Base-by-base conservation (phyloP, 2,888 invertebrate species). In the Nebria brevicollis region DNA sequence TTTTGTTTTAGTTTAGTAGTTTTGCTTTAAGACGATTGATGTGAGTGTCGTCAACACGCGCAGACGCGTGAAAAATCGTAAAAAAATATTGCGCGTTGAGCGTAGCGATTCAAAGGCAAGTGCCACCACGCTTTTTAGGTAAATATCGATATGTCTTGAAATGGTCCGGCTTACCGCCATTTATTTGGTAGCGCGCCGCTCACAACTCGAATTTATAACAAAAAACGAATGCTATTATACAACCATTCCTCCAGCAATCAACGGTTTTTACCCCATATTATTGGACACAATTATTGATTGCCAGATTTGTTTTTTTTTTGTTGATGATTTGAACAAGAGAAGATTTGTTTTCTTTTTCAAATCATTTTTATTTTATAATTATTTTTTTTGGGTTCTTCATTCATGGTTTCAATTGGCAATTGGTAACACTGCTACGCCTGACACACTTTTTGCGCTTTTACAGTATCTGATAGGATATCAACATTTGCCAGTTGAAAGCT, bases 71-170 rank as follows among this genome's bases (percentile, higher is more conserved):
- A 41, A 75, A 79, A 85, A 86, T 86, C 83, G 86, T 88, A 88
- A 86, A 88, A 88, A 88, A 88, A 88, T 88, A 88, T 87, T 87
- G 85, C 86, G 85, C 83, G 83, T 81, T 81, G 81, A 81, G 81
- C 81, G 43, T 72, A 72, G 42, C 25, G 54, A 54, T 54, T 54
- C 54, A 54, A 54, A 54, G 41, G n/a, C 43, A 66, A 75, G 20
- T 75, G 70, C 73, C 74, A 72, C 66, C 66, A 65, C 54, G 42
- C 54, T 72, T 42, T 78, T 11, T 54, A 54, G 54, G 54, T 54
- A 54, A 54, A 54, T 54, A 54, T 42, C 75, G 75, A 80, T 77
- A 81, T 77, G 81, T 77, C 81, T 81, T 65, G 76, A 81, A 81
- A 77, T 77, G 72, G 75, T 70, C 75, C 81, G 81, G 72, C 75